Percentiles rank a stretch among this genome's conserved stretches.
Evolutionary conservation across 2,888 invertebrate species (phyloP).

Genomic region (Meandrusa payeni): DNA sequence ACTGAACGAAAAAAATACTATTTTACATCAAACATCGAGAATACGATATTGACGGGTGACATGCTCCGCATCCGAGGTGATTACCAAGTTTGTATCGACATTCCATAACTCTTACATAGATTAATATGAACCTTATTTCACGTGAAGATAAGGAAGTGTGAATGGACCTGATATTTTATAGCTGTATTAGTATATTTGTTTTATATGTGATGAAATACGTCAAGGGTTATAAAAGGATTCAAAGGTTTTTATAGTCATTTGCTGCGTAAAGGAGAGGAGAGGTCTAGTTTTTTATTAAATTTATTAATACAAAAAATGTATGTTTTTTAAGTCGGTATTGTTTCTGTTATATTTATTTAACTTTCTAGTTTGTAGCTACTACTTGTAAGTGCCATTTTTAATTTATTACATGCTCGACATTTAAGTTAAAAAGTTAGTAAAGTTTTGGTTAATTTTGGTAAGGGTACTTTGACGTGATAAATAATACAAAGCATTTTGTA

Average conservation of each 20-base stretch:
- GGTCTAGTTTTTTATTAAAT: too few relatives aligned
- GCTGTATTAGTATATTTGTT: background rate
- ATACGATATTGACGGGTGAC: constrained; percentile 39
- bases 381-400: too few relatives aligned
- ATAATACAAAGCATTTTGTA: too few relatives aligned
- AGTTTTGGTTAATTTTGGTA: too few relatives aligned
- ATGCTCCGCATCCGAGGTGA: constrained; percentile 22
- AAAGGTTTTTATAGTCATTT: constrained; percentile 22
- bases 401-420: too few relatives aligned
- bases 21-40: constrained; percentile 39
- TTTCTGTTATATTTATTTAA: too few relatives aligned
- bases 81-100: constrained; percentile 6
- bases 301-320: too few relatives aligned
- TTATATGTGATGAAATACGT: constrained; percentile 16
- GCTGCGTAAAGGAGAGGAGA: constrained; percentile 16
- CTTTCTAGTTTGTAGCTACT: too few relatives aligned
- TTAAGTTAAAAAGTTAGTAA: too few relatives aligned
- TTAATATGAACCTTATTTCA: background rate
- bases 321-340: too few relatives aligned
- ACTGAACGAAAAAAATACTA: constrained; percentile 35
- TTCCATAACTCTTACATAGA: background rate
- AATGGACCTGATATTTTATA: background rate
- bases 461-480: too few relatives aligned
- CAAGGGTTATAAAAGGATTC: constrained; percentile 19
- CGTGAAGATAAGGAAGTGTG: background rate